Conservation (phyloP, 2,888 invertebrate species). For the Macrosoma leucophasiata region DNA sequence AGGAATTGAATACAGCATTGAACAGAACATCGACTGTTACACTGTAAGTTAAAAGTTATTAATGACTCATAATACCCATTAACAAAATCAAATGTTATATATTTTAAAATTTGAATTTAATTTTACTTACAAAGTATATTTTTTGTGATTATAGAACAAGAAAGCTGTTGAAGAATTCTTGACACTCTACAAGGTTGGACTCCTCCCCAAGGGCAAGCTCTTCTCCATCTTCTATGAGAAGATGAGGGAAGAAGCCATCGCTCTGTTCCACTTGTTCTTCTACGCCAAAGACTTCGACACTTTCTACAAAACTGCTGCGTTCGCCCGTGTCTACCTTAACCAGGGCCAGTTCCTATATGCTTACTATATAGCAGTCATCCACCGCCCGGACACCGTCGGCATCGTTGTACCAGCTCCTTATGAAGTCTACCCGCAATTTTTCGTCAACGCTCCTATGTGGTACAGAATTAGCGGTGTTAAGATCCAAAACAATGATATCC, state of each 20-base stretch:
- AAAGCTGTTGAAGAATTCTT: constrained; percentile 61
- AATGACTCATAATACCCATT: not conserved
- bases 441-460: constrained; percentile 76
- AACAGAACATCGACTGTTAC: constrained; percentile 53
- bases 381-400: constrained; percentile 74
- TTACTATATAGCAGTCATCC: constrained; percentile 74
- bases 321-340: constrained; percentile 75
- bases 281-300: constrained; percentile 77
- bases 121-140: constrained; percentile 10
- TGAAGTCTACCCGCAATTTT: constrained; percentile 80
- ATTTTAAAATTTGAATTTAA: not conserved
- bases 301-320: constrained; percentile 76
- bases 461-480: constrained; percentile 55
- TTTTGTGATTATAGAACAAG: constrained; percentile 52
- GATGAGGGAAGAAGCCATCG: constrained; percentile 63
- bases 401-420: constrained; percentile 80
- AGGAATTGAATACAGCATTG: constrained; percentile 48
- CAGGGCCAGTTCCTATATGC: constrained; percentile 78
- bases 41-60: constrained; percentile 37
- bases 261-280: constrained; percentile 74
- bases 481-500: constrained; percentile 45
- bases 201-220: constrained; percentile 61
- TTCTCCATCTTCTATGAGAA: constrained; percentile 69
- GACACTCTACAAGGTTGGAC: constrained; percentile 52
- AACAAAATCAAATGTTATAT: not conserved